Evolutionary conservation across 2,797 vertebrate genomes (phyloP).

Genomic region (Myotis myotis): DNA sequence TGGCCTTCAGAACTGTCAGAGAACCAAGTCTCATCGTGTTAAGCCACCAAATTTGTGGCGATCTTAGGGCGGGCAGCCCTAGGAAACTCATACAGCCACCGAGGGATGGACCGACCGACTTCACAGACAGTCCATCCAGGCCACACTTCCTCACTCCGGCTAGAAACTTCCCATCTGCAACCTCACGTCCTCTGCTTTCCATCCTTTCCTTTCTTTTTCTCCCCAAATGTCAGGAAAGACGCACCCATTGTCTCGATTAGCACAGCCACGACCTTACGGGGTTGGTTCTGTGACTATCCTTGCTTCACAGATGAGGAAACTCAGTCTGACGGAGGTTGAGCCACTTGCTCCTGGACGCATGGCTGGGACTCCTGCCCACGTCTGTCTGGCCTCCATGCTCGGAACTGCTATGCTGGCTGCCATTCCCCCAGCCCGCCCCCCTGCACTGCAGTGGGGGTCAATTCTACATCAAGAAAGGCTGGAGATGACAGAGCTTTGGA

Average conservation of each 20-base stretch:
- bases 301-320: background rate
- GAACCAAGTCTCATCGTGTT: background rate
- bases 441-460: background rate
- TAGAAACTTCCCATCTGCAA: background rate
- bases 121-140: background rate
- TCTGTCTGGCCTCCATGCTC: background rate
- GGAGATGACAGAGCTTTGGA: background rate
- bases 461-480: background rate
- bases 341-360: background rate
- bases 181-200: background rate
- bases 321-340: background rate
- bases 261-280: rapidly evolving
- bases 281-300: background rate
- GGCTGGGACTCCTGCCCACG: too few relatives aligned
- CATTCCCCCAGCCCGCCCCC: background rate
- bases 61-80: background rate
- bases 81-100: background rate
- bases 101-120: background rate
- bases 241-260: too few relatives aligned
- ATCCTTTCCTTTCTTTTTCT: background rate
- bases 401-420: background rate
- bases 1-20: background rate
- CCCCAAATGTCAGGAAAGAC: background rate
- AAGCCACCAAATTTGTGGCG: background rate
- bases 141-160: too few relatives aligned